Conservation (phyloP, 2,888 invertebrate species). For the Nysson spinosus region DNA sequence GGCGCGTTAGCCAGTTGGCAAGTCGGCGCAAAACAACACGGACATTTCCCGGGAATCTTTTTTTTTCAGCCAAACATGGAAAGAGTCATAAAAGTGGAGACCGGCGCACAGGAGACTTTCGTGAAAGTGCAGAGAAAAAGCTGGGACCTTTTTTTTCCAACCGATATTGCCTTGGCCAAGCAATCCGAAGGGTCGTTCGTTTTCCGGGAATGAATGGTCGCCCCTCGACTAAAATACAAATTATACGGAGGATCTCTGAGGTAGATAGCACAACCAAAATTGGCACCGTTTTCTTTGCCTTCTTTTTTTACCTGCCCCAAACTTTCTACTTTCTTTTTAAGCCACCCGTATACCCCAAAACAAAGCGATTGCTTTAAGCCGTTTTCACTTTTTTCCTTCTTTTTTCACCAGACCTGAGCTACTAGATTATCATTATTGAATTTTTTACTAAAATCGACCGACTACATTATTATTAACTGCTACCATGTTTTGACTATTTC, state of each 20-base stretch:
- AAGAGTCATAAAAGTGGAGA: conserved; percentile 42
- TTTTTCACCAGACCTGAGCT: neutral
- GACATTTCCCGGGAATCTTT: conserved; percentile 36
- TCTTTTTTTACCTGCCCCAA: conserved; percentile 47
- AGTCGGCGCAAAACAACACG: conserved; percentile 23
- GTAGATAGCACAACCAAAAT: conserved; percentile 34
- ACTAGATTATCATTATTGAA: too few relatives aligned
- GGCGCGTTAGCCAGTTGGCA: neutral
- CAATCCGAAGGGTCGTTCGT: conserved; percentile 53
- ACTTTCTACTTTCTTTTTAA: conserved; percentile 63
- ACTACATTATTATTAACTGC: too few relatives aligned
- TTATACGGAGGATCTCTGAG: conserved; percentile 44
- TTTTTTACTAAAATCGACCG: too few relatives aligned
- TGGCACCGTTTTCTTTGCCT: conserved; percentile 28
- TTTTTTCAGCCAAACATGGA: conserved; percentile 31
- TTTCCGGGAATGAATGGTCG: conserved; percentile 50
- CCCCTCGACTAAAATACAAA: conserved; percentile 55
- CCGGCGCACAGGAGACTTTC: conserved; percentile 14
- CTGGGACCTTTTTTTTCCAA: conserved; percentile 50
- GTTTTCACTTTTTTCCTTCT: conserved; percentile 24
- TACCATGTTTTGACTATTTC: too few relatives aligned
- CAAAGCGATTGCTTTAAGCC: conserved; percentile 1
- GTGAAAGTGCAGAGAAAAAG: conserved; percentile 57
- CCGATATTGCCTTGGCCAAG: conserved; percentile 41
- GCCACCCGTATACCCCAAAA: conserved; percentile 4